These are phyloP conservation scores for Oreotrochilus melanogaster DNA, from an alignment of 2,113 vertebrate species.

Conservation along the genomic window DNA sequence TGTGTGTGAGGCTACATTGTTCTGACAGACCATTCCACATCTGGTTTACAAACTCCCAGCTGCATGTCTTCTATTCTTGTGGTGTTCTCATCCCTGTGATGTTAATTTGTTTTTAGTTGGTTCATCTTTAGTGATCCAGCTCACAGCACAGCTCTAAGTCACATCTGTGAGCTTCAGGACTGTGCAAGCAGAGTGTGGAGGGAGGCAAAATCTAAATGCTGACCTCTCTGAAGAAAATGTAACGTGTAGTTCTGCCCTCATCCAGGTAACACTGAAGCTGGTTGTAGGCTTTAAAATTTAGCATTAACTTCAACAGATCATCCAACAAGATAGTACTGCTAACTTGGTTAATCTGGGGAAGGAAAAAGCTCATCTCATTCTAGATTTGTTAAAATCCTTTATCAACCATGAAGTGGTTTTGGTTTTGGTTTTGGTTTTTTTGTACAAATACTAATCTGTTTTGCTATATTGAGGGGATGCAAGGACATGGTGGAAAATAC, in stretches of 20 bases:
- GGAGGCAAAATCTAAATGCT: not conserved
- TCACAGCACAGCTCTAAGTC: not conserved
- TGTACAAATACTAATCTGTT: not conserved
- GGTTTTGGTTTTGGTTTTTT: not conserved
- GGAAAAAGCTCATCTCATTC: not conserved
- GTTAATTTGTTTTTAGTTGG: not conserved
- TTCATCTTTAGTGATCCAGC: not conserved
- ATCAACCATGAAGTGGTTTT: not conserved
- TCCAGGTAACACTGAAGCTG: not conserved
- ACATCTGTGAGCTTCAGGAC: not conserved
- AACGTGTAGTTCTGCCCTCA: not conserved
- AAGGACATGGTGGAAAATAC: not conserved
- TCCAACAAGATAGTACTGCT: not conserved
- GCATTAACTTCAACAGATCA: not conserved
- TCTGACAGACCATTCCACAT: not conserved
- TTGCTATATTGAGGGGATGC: not conserved
- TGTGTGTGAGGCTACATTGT: not conserved
- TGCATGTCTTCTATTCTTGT: not conserved
- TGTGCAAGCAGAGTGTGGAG: not conserved
- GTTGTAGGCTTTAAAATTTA: not conserved
- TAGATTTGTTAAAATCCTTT: not conserved
- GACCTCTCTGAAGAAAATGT: not conserved
- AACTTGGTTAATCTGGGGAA: not conserved
- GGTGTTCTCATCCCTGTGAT: not conserved
- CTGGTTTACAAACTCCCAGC: not conserved